phyloP scores from a whole-genome alignment of 2,888 invertebrate genomes.

The Trimorus sp. region DNA sequence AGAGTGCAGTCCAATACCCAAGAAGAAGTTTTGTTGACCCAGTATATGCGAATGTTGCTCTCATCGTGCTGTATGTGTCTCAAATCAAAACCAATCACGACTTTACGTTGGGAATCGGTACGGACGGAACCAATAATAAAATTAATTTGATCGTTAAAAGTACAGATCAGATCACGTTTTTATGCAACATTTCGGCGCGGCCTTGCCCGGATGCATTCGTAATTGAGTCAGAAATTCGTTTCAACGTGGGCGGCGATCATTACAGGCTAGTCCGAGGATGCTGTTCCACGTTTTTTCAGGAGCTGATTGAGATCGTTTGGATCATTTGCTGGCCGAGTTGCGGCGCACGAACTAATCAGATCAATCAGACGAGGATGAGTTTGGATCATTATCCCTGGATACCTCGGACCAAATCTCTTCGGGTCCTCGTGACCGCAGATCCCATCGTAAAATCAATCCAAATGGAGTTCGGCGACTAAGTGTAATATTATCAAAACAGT shows the following conservation, averaged over 20 bases:
- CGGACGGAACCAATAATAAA: slow-evolving; percentile 21
- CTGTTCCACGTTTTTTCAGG: slow-evolving; percentile 74
- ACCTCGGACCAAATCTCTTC: slow-evolving; percentile 58
- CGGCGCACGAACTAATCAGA: slow-evolving; percentile 78
- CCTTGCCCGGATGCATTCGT: slow-evolving; percentile 49
- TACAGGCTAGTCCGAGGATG: slow-evolving; percentile 70
- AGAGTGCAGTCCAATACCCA: too few relatives aligned
- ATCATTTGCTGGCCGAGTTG: slow-evolving; percentile 78
- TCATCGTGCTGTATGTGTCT: too few relatives aligned
- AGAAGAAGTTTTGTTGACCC: too few relatives aligned
- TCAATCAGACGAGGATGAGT: slow-evolving; percentile 79
- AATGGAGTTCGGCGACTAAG: slow-evolving; percentile 14
- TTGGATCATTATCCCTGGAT: slow-evolving; percentile 74
- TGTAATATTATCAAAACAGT: slow-evolving; percentile 15
- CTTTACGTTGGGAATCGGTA: too few relatives aligned
- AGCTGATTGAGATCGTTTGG: slow-evolving; percentile 80
- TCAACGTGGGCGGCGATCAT: slow-evolving; percentile 79
- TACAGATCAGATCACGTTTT: slow-evolving; percentile 51
- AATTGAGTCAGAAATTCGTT: slow-evolving; percentile 70
- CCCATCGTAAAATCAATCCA: slow-evolving; percentile 76
- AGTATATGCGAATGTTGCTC: too few relatives aligned
- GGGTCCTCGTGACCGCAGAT: slow-evolving; percentile 76
- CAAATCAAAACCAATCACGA: neutral
- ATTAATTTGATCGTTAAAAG: slow-evolving; percentile 33
- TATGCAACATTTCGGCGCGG: slow-evolving; percentile 39